Percentiles rank a stretch among this genome's conserved stretches.
Conservation (phyloP, 1,140 invertebrate species). For the Drosophila elegans region DNA sequence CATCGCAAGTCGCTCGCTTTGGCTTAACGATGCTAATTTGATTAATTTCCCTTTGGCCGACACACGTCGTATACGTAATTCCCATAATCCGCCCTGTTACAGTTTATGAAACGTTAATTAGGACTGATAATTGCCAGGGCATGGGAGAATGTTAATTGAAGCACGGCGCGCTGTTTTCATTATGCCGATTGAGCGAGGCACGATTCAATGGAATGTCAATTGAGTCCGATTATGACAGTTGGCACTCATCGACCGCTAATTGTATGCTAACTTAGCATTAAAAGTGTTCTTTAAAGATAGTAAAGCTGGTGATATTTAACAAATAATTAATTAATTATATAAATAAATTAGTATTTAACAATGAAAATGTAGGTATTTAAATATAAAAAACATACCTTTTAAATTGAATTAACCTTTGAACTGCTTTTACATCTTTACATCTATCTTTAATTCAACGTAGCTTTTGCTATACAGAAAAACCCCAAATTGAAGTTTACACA, state of each 20-base stretch:
- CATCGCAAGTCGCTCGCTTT: constrained; percentile 45
- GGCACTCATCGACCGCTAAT: constrained; percentile 15
- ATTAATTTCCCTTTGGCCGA: constrained; percentile 71
- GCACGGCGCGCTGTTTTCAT: constrained; percentile 54
- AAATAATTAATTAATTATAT: too few species aligned
- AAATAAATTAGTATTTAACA: too few species aligned
- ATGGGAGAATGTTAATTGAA: constrained; percentile 65
- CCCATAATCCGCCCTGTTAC: constrained; percentile 39
- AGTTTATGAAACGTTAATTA: constrained; percentile 82
- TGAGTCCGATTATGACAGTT: constrained; percentile 30
- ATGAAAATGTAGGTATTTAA: too few species aligned
- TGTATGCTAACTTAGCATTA: constrained; percentile 5
- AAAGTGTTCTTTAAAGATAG: neutral
- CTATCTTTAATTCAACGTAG: too few species aligned
- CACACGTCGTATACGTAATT: constrained; percentile 74
- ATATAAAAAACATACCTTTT: too few species aligned
- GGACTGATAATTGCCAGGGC: constrained; percentile 65
- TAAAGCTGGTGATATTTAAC: neutral
- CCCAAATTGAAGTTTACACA: neutral
- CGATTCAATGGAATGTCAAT: constrained; percentile 23
- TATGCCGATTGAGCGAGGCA: constrained; percentile 64
- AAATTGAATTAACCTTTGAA: too few species aligned
- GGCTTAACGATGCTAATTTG: constrained; percentile 78
- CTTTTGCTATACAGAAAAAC: too few species aligned
- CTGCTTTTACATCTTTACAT: too few species aligned